phyloP scores from a whole-genome alignment of 2,113 vertebrate genomes.

The Microcebus jonahi region DNA sequence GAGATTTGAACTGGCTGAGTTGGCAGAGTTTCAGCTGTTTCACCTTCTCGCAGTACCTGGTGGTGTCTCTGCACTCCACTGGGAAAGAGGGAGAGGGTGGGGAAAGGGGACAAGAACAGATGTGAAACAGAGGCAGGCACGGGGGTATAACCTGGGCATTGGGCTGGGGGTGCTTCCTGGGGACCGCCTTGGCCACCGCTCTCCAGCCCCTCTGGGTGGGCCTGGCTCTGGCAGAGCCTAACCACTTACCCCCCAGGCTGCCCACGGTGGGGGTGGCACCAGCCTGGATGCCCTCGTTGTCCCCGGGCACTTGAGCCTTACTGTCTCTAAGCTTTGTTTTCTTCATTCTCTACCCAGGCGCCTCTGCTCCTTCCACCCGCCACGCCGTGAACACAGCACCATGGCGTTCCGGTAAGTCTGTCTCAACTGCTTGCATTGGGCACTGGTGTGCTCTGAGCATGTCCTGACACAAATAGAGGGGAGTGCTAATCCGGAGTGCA shows the following conservation, averaged over 20 bases:
- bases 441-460: not conserved
- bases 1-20: conserved; percentile 93
- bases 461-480: not conserved
- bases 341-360: not conserved
- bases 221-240: not conserved
- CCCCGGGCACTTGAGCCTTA: not conserved
- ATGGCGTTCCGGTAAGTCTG: not conserved
- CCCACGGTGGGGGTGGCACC: not conserved
- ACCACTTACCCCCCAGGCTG: not conserved
- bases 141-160: not conserved
- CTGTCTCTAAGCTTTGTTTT: not conserved
- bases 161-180: not conserved
- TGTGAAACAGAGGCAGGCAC: not conserved
- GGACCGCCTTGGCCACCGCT: not conserved
- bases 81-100: conserved; percentile 66
- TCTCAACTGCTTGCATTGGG: not conserved
- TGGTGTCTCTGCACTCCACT: conserved; percentile 96
- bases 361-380: not conserved
- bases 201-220: not conserved
- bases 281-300: not conserved
- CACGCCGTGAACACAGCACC: not conserved
- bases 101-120: conserved; percentile 74
- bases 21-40: conserved; percentile 95
- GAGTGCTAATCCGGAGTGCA: not conserved
- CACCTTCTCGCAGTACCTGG: conserved; percentile 97